Evolutionary conservation across 1,140 invertebrate genomes (phyloP), one percentile per base, ranked within the genome.

Genomic region (Pseudomyrmex concolor): DNA sequence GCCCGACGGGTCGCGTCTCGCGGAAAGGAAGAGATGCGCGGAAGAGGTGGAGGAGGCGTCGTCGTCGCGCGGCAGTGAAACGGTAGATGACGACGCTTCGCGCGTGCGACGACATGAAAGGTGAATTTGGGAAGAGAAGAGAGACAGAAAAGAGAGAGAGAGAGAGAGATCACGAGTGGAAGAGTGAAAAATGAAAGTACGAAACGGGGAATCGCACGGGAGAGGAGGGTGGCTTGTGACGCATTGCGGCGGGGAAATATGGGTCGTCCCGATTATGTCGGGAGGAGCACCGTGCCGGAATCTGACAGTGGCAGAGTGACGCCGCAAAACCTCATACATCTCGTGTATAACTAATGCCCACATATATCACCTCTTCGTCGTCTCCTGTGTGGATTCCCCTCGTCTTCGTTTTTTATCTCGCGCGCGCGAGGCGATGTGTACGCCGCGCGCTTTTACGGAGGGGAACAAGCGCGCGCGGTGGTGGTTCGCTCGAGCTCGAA

Each of bases 271-370:
- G 91, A 91, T 91, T 91, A 92, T 91, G 88, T 91, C 89, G 86
- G 89, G 88, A 84, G 71, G 50, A 50, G 74, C 22, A 62, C 48
- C 86, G 88, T 84, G 84, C 85, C 87, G 86, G 89, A 90, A 90
- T 91, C 90, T 90, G 85, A 91, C 88, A 90, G 89, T 78, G 84
- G 85, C 77, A 85, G 88, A 91, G 86, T 90, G 90, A 91, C 90
- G 91, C 87, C 89, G 87, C 86, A 84, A 87, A 89, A 87, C 84
- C 89, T 90, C 90, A 87, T 92, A 91, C 89, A 89, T 92, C 90
- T 91, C 90, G 86, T 88, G 89, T 92, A 84, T 84, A 92, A 91
- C 90, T 90, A 91, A 92, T 92, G 91, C 87, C 90, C 90, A 89
- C 91, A 91, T 91, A 91, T 90, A 92, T 91, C 91, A 92, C 80